These are phyloP conservation scores for Busseola fusca DNA, from an alignment of 2,888 invertebrate genomes.

Conservation along the genomic window DNA sequence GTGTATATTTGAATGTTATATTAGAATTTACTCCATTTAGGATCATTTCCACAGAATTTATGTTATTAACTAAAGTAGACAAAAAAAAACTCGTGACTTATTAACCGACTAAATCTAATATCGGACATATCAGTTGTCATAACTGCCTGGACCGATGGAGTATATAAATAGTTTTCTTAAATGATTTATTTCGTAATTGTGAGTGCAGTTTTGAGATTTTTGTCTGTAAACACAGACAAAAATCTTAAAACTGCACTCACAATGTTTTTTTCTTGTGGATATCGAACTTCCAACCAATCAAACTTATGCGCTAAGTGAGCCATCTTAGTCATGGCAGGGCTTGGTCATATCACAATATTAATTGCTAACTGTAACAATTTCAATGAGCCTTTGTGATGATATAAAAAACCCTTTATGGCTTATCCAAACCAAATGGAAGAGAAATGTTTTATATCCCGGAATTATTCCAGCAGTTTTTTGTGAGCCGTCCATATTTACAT, in stretches of 20 bases:
- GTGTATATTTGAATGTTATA: too few species aligned
- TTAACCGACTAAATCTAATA: too few species aligned
- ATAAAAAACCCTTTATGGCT: constrained; percentile 35
- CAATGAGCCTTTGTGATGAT: constrained; percentile 8
- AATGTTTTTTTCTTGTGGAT: too few species aligned
- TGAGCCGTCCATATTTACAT: constrained; percentile 54
- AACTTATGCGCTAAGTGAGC: neutral
- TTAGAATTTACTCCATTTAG: too few species aligned
- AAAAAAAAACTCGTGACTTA: too few species aligned
- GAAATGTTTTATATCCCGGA: constrained; percentile 41
- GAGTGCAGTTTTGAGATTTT: too few species aligned
- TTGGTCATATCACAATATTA: neutral
- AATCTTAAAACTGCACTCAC: neutral
- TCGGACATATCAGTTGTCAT: too few species aligned
- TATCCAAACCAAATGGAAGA: constrained; percentile 28
- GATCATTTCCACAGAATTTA: too few species aligned
- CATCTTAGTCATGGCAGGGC: neutral
- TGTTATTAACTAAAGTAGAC: too few species aligned
- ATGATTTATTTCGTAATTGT: neutral
- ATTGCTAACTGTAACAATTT: neutral
- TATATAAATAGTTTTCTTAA: neutral
- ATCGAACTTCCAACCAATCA: neutral
- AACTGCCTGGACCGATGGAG: too few species aligned
- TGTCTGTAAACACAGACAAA: too few species aligned
- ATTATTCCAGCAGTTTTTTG: constrained; percentile 45